Evolutionary conservation across 2,797 vertebrate genomes (phyloP).

Genomic region (Geotrypetes seraphini): DNA sequence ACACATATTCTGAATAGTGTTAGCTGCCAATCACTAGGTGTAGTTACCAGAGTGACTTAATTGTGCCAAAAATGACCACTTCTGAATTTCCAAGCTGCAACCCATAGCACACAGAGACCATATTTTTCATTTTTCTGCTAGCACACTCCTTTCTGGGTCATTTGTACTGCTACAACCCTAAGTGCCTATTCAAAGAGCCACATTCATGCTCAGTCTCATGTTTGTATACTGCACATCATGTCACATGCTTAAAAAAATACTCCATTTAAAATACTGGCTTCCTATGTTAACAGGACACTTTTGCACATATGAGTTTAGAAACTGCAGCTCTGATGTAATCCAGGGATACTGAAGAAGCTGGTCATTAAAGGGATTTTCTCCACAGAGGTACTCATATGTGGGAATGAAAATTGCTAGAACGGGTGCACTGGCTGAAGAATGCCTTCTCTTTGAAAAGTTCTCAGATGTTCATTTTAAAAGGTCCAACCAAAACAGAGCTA

Average conservation of each 20-base stretch:
- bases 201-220: conserved; percentile 27
- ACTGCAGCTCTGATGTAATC: conserved; percentile 17
- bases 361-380: conserved; percentile 16
- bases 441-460: conserved; percentile 26
- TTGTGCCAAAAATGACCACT: too few species aligned
- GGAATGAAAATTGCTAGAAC: conserved; percentile 26
- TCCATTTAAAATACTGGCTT: conserved; percentile 20
- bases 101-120: conserved; percentile 3
- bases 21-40: too few species aligned
- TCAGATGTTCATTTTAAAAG: conserved; percentile 45
- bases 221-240: conserved; percentile 21
- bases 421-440: conserved; percentile 39
- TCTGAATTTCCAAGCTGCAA: too few species aligned
- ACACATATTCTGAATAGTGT: too few species aligned
- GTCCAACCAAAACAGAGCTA: too few species aligned
- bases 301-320: conserved; percentile 31
- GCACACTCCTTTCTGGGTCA: too few species aligned
- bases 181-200: conserved; percentile 21
- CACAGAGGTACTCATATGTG: conserved; percentile 30
- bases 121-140: conserved; percentile 1
- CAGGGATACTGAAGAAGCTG: conserved; percentile 23
- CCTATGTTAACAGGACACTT: conserved; percentile 21
- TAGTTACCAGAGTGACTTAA: too few species aligned
- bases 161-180: too few species aligned
- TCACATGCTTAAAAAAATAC: conserved; percentile 18